Base-by-base conservation (phyloP, 2,113 vertebrate genomes). In the Podarcis muralis region DNA sequence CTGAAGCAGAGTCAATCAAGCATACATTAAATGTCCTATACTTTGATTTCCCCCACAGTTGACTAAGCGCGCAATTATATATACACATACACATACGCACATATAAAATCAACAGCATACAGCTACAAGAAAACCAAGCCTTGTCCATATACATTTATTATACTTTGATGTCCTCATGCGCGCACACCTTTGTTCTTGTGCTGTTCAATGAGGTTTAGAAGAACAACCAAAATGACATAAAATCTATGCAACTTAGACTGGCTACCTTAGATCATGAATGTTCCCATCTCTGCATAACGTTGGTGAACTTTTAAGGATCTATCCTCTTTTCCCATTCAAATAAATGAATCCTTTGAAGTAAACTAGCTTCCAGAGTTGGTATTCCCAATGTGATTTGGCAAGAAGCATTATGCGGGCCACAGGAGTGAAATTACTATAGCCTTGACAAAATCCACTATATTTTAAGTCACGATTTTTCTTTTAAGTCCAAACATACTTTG, bases 271-370 rank as follows among this genome's bases (percentile, higher is more conserved):
- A 23, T 11, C 23, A 78, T 37, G 8, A 11, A 27, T 11, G 4
- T 77, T 53, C 48, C 20, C 37, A 23, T 77, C 22, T 43, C 22
- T 43, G 75, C 43, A 23, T 9, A 37, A 77, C 2, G 1, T 37
- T 9, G 25, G 23, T 23, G 20, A 27, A 40, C 23, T 27, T 48
- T 48, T 6, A 77, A 23, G 84, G 65, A 89, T 32, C 75, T 30
- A 3, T 92, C 81, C 1, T 53, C 75, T 48, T n/a, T 76, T 85
- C 87, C 88, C 53, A 72, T 77, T 89, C 87, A 89, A 87, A 48
- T 27, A 62, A 85, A 57, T 74, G 87, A 81, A 37, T 27, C 65
- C 30, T 30, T 30, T n/a, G 5, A 16, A 59, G 81, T 72, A 81
- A 77, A 15, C 0, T 1, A 88, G 16, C 2, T 72, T 30, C 4